A percentile compares a stretch with the other conserved stretches of the same genome.
These are phyloP conservation scores for Periophthalmodon schlosseri DNA, from an alignment of 2,113 vertebrate species.

Conservation along the genomic window DNA sequence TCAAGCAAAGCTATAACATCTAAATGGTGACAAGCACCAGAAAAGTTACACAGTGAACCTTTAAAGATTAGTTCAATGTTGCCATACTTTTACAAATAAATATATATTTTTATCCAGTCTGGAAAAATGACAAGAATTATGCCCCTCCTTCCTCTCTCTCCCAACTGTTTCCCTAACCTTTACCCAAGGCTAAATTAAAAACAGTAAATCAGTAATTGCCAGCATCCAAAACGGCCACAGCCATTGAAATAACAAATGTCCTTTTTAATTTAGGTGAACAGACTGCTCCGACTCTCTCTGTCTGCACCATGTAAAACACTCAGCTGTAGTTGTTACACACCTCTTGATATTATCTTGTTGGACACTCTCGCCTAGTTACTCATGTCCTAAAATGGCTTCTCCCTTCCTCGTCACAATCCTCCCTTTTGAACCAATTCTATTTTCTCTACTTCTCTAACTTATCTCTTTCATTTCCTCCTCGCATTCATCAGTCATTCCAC, in stretches of 20 bases:
- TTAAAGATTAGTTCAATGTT: background rate
- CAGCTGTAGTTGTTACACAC: background rate
- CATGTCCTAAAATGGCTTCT: background rate
- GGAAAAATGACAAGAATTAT: background rate
- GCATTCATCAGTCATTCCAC: constrained; percentile 18
- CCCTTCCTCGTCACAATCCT: background rate
- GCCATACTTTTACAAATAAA: too few species aligned
- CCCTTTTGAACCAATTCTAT: background rate
- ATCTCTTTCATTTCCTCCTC: constrained; percentile 26
- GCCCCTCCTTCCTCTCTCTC: background rate
- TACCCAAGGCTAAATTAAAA: background rate
- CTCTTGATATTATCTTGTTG: constrained; percentile 10
- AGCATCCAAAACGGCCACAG: background rate
- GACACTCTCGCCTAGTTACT: background rate
- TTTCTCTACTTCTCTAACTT: constrained; percentile 11
- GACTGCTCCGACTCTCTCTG: background rate
- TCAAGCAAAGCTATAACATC: background rate
- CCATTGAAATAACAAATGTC: background rate
- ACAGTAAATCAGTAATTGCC: background rate
- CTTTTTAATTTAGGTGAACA: background rate
- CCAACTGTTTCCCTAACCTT: background rate
- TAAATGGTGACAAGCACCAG: background rate
- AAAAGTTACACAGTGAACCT: background rate
- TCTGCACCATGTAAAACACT: constrained; percentile 1
- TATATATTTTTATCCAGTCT: too few species aligned